Base-by-base conservation (phyloP, 2,888 invertebrate species). In the Euspilapteryx auroguttella region DNA sequence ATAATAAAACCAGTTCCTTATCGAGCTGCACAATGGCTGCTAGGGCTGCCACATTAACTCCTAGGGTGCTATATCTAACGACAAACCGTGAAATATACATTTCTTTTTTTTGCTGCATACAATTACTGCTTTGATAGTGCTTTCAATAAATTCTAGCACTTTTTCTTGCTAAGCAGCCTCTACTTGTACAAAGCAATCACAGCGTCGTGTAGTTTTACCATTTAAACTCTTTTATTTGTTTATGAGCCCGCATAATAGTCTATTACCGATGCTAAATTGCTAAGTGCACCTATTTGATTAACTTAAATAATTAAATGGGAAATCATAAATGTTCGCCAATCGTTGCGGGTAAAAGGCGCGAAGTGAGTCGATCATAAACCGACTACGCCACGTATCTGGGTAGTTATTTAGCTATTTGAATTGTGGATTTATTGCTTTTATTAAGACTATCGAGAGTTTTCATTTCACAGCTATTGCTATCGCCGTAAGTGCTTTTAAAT, bases 201-300 rank as follows among this genome's bases (percentile, higher is more conserved):
- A n/a, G n/a, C n/a, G n/a, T n/a, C n/a, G n/a, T n/a, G n/a, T n/a
- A n/a, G n/a, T n/a, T n/a, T n/a, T n/a, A n/a, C n/a, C n/a, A n/a
- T n/a, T n/a, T n/a, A n/a, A n/a, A n/a, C n/a, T n/a, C n/a, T 34
- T 29, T 24, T 33, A 38, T 37, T 37, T 32, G 35, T 37, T 38
- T 37, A 38, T 33, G 37, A 36, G 33, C 34, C 30, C 26, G 29
- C 36, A 39, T 42, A 45, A 49, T 47, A 40, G 45, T 42, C 53
- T 54, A 52, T 55, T 54, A 53, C 40, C 42, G 41, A 49, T 47
- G 49, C 51, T 52, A 49, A 53, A 54, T 55, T 49, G 44, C 50
- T 51, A 34, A 47, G 47, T 39, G 44, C 40, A 22, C 24, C 24
- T 4, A 21, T 28, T 20, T 24, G 17, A 29, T 29, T 24, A 24